Conservation (phyloP, 2,888 invertebrate genomes). For the Seira ritae region DNA sequence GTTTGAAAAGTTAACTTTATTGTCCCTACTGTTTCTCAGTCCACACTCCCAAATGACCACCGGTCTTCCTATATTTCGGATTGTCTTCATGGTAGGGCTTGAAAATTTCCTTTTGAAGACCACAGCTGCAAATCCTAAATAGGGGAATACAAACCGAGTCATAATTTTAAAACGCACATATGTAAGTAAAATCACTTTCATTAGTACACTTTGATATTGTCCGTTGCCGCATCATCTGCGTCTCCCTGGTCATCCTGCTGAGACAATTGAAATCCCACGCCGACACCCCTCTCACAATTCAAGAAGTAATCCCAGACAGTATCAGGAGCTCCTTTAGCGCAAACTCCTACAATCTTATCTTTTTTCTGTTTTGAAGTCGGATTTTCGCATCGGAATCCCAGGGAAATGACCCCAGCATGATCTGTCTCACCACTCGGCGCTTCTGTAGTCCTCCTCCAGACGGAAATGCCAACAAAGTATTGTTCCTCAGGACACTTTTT, state of each 20-base stretch:
- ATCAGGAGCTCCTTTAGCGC: slow-evolving; percentile 9
- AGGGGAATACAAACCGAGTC: too few species aligned
- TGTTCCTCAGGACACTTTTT: not conserved
- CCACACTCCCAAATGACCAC: slow-evolving; percentile 33
- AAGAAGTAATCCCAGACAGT: slow-evolving; percentile 16
- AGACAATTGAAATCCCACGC: slow-evolving; percentile 37
- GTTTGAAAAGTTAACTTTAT: too few species aligned
- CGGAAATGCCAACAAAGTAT: slow-evolving; percentile 12
- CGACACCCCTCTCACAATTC: slow-evolving; percentile 23
- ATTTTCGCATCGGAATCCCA: slow-evolving; percentile 37
- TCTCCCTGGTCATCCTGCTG: slow-evolving; percentile 34
- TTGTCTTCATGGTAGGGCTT: slow-evolving; percentile 32
- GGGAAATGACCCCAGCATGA: slow-evolving; percentile 29
- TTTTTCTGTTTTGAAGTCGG: too few species aligned
- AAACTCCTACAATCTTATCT: too few species aligned
- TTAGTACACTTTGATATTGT: slow-evolving; percentile 27
- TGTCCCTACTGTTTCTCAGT: slow-evolving; percentile 17
- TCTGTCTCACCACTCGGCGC: too few species aligned
- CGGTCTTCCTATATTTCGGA: slow-evolving; percentile 18
- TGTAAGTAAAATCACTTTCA: too few species aligned
- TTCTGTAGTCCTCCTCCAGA: slow-evolving; percentile 24
- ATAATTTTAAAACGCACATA: too few species aligned
- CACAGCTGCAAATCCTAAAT: slow-evolving; percentile 39
- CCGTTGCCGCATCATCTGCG: slow-evolving; percentile 25
- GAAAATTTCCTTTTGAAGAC: not conserved